Base-by-base conservation (phyloP, 2,113 vertebrate species). In the Parotia lawesii region DNA sequence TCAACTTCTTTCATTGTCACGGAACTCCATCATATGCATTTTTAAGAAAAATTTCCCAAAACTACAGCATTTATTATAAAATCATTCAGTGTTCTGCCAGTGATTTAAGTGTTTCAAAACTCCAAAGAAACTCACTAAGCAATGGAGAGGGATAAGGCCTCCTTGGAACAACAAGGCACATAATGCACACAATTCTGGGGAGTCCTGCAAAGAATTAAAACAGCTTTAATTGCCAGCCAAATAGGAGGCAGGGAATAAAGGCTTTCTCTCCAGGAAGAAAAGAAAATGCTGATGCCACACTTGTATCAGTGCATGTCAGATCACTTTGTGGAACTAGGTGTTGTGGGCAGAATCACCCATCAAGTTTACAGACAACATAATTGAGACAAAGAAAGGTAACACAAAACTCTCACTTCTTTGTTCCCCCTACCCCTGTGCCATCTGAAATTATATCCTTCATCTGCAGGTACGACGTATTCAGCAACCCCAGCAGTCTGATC, bases 401-500 rank as follows among this genome's bases (percentile, higher is more conserved):
- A 2, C 4, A 9, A 60, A 81, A 71, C 31, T 45, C 42, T 44
- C 48, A 11, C 33, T 69, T 57, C 9, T 29, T 53, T 81, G 12
- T 5, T 83, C 19, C 19, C 48, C 15, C 3, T 23, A 7, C 1
- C 17, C 27, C 31, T 1, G 0, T 42, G 42, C 29, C 62, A 50
- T 18, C 35, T 78, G 80, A 93, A 84, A 71, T 64, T 0, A 12
- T 20, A 51, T 8, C 35, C 47, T 60, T 37, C 31, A 66, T 7
- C 27, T 57, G 44, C 22, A 65, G 3, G 11, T 5, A 48, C 0
- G 4, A 35, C 0, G 0, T 18, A 29, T 60, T 60, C 0, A 0
- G 65, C 56, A 84, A 45, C 5, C 22, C 33, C 27, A 73, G 71
- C 16, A 85, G 54, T 6, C 71, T 76, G 60, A 90, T 3, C 2